phyloP scores from a whole-genome alignment of 1,140 invertebrate genomes.

The Triops longicaudatus region DNA sequence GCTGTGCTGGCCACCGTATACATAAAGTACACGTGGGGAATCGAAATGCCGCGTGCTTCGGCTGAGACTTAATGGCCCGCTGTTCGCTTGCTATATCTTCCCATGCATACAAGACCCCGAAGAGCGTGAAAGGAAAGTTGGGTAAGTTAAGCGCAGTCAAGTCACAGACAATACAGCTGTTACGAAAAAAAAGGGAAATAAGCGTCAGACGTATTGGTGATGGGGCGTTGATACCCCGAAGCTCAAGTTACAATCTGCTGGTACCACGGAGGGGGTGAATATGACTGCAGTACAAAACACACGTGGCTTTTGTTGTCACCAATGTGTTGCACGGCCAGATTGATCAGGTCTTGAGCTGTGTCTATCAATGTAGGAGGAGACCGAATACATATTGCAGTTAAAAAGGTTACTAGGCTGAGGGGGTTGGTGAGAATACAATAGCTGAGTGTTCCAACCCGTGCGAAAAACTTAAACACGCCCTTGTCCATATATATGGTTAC shows the following conservation, averaged over 20 bases:
- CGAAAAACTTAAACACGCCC: neutral
- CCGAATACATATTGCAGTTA: neutral
- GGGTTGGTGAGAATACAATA: neutral
- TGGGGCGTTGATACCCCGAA: neutral
- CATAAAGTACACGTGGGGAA: slow-evolving; percentile 15
- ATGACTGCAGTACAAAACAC: neutral
- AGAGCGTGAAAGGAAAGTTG: neutral
- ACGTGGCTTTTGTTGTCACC: slow-evolving; percentile 7
- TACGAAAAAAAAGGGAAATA: neutral
- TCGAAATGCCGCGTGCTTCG: neutral
- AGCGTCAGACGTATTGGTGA: neutral
- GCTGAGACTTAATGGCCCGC: neutral
- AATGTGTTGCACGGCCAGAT: neutral
- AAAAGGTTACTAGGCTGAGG: neutral
- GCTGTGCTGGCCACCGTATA: neutral
- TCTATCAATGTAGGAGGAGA: neutral
- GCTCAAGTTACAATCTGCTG: neutral
- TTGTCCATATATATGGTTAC: neutral
- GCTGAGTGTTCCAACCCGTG: neutral
- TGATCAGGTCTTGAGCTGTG: neutral
- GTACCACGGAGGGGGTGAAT: neutral
- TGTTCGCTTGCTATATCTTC: neutral
- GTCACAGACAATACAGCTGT: slow-evolving; percentile 5
- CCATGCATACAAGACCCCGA: neutral
- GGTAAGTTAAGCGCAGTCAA: neutral